Base-by-base conservation (phyloP, 2,797 vertebrate genomes). In the Halcyon leucocephala region DNA sequence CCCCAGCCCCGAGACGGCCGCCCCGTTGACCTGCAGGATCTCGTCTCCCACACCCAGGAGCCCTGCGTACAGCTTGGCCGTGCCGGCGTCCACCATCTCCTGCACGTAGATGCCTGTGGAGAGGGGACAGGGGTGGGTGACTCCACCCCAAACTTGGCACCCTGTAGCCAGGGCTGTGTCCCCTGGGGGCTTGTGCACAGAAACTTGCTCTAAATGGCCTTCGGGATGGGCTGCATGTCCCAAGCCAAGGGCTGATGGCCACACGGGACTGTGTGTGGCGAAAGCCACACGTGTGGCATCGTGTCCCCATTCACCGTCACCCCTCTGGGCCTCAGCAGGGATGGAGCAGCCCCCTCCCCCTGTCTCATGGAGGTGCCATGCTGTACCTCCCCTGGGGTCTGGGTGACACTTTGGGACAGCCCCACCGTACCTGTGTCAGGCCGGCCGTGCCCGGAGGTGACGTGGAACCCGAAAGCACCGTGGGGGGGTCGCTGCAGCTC, bases 11-110 rank as follows among this genome's bases (percentile, higher is more conserved):
- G 99, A 98, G 35, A 99, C 99, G 1, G 98, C 98, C 51, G 98
- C 98, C 6, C 99, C 98, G 0, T 99, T 99, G 83, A 99, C 99
- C 97, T 99, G 99, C 25, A 99, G 98, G 94, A 99, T 99, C 98
- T 99, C 99, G 18, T 99, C 99, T 2, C 99, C 99, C 4, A 98
- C 97, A 2, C 98, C 98, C 35, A 99, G 98, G 35, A 99, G 99
- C 66, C 99, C 99, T 0, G 98, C 97, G 26, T 99, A 99, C 61
- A 99, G 98, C 95, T 99, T 99, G 95, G 99, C 99, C 0, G 98
- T 98, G 62, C 98, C 79, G 1, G 97, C 96, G 0, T 99, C 99
- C 0, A 95, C 98, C 97, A 99, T 99, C 96, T 99, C 99, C 96
- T 99, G 99, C 78, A 99, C 98, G 6, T 99, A 99, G 67, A 99